phyloP scores from a whole-genome alignment of 2,888 invertebrate genomes.

The Operophtera brumata region DNA sequence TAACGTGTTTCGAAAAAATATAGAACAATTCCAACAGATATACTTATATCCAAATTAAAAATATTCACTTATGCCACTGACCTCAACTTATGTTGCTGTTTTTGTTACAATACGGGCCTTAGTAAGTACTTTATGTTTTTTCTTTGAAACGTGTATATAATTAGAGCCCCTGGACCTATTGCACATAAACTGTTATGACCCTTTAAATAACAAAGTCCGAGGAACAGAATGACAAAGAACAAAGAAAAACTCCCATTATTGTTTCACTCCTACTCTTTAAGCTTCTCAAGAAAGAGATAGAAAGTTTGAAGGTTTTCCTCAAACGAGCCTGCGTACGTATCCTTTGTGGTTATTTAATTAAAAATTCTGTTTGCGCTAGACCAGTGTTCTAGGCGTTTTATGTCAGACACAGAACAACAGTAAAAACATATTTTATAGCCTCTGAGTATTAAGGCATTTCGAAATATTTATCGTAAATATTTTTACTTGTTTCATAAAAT shows the following conservation, averaged over 20 bases:
- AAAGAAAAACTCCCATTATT: not conserved
- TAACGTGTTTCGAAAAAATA: no score
- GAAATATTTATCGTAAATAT: not conserved
- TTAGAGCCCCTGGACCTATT: no score
- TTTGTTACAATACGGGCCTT: no score
- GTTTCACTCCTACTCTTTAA: not conserved
- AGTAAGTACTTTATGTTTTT: no score
- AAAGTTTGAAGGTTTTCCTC: constrained; percentile 9
- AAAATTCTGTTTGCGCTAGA: constrained; percentile 8
- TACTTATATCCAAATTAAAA: no score
- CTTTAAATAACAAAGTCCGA: no score
- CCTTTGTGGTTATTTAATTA: constrained; percentile 8
- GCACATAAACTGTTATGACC: no score
- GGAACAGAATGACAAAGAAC: not conserved
- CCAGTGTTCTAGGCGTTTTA: not conserved
- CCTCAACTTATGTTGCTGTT: no score
- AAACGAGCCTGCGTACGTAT: not conserved
- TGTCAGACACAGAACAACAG: not conserved
- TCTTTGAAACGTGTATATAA: no score
- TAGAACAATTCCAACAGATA: no score
- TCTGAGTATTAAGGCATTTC: not conserved
- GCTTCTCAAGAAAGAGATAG: not conserved
- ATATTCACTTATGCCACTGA: no score
- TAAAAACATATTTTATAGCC: not conserved
- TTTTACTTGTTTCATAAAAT: constrained; percentile 2